These are phyloP conservation scores for Tetramorium bicarinatum DNA, from an alignment of 2,888 invertebrate genomes.

Conservation along the genomic window DNA sequence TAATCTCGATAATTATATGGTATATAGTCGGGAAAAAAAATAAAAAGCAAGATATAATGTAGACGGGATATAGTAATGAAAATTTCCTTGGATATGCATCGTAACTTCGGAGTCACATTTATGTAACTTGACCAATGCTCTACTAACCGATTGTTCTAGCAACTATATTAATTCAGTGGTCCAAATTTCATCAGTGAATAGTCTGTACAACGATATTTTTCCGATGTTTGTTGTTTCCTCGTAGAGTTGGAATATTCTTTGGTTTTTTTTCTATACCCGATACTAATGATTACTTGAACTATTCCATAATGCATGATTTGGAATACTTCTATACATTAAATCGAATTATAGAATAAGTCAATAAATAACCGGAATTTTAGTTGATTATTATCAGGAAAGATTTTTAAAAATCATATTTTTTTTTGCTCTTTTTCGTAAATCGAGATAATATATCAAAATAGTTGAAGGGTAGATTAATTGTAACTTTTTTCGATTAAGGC, in stretches of 20 bases:
- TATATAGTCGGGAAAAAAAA: conserved; percentile 23
- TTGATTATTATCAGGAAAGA: neutral
- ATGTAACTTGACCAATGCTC: conserved; percentile 63
- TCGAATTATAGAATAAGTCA: conserved; percentile 33
- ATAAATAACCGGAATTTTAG: conserved; percentile 25
- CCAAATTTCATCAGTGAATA: conserved; percentile 68
- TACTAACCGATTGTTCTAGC: conserved; percentile 54
- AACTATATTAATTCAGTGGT: conserved; percentile 65
- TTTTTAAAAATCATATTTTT: neutral
- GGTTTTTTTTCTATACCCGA: conserved; percentile 9
- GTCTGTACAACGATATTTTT: conserved; percentile 55
- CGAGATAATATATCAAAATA: conserved; percentile 22
- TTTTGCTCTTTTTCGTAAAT: conserved; percentile 10
- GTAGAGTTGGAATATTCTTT: conserved; percentile 26
- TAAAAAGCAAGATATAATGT: conserved; percentile 27
- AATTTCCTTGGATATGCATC: conserved; percentile 42
- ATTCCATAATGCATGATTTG: conserved; percentile 37
- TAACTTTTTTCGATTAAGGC: conserved; percentile 26
- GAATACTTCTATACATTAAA: conserved; percentile 18
- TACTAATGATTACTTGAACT: conserved; percentile 11
- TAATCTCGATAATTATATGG: conserved; percentile 24
- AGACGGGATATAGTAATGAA: conserved; percentile 45
- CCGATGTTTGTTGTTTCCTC: conserved; percentile 48
- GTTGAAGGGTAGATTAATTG: conserved; percentile 23
- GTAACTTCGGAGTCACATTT: conserved; percentile 60